phyloP scores from a whole-genome alignment of 2,888 invertebrate species.

The Mythimna lalbum region DNA sequence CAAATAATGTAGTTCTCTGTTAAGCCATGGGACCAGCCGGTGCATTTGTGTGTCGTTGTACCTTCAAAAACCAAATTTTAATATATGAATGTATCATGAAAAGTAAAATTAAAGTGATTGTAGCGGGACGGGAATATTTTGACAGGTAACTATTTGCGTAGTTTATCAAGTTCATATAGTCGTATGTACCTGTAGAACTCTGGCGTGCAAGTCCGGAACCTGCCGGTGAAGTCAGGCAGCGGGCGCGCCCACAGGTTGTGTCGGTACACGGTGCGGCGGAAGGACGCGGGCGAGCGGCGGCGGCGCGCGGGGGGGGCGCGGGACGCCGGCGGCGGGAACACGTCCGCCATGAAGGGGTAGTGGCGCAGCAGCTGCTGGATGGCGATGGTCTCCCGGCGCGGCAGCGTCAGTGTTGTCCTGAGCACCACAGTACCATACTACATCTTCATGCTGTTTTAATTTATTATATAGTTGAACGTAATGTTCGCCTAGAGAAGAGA shows the following conservation, averaged over 20 bases:
- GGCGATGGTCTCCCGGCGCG: conserved; percentile 91
- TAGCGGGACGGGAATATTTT: neutral
- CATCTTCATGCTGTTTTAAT: conserved; percentile 12
- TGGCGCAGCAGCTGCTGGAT: conserved; percentile 91
- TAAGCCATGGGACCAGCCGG: conserved; percentile 96
- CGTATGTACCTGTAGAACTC: conserved; percentile 93
- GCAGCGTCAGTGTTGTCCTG: conserved; percentile 93
- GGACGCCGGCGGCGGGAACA: conserved; percentile 65
- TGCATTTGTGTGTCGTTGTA: conserved; percentile 95
- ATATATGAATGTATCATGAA: conserved; percentile 15
- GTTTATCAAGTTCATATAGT: neutral
- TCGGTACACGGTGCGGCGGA: conserved; percentile 94
- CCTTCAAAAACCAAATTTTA: conserved; percentile 81
- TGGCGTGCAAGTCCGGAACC: conserved; percentile 94
- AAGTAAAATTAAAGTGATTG: neutral
- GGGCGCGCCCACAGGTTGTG: conserved; percentile 94
- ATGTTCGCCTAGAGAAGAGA: neutral
- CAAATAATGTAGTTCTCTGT: conserved; percentile 95
- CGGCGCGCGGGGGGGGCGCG: conserved; percentile 70
- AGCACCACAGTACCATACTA: neutral
- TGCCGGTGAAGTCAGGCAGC: conserved; percentile 93
- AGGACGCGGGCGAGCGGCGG: conserved; percentile 84
- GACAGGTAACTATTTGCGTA: neutral
- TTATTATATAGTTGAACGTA: neutral
- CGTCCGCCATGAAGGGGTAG: conserved; percentile 81